These are phyloP conservation scores for Macrophya alboannulata DNA, from an alignment of 2,888 invertebrate species.

Conservation along the genomic window DNA sequence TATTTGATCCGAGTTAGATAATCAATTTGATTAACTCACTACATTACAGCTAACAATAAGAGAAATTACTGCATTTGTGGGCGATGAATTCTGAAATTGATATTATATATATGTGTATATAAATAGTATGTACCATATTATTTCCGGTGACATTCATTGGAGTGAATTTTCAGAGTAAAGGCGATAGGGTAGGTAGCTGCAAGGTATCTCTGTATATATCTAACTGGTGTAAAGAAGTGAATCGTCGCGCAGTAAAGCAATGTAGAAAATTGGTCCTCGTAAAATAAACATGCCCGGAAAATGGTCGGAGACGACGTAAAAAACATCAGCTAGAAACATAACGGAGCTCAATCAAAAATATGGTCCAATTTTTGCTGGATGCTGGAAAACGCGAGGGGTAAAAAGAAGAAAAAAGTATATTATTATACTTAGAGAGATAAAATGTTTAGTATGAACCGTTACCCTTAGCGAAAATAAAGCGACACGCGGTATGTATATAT, in stretches of 20 bases:
- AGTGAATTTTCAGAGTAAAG: background rate
- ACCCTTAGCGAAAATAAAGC: background rate
- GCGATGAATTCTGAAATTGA: background rate
- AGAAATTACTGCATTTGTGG: background rate
- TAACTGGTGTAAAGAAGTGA: conserved; percentile 27
- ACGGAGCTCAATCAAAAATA: conserved; percentile 56
- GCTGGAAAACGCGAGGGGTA: background rate
- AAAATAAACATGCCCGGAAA: conserved; percentile 56
- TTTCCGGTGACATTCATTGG: background rate
- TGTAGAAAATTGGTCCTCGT: conserved; percentile 54
- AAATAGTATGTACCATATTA: background rate
- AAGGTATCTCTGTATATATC: background rate
- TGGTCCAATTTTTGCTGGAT: conserved; percentile 28
- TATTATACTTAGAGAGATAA: conserved; percentile 29
- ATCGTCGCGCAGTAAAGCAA: conserved; percentile 38
- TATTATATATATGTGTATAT: background rate
- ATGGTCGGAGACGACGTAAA: conserved; percentile 10
- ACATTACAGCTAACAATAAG: background rate
- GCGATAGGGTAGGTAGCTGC: background rate
- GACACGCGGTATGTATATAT: background rate
- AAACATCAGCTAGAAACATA: conserved; percentile 37
- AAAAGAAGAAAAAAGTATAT: background rate
- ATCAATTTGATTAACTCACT: conserved; percentile 27
- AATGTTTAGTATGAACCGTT: conserved; percentile 34
- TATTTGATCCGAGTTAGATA: conserved; percentile 35